These are phyloP conservation scores for Parauchenoglanis punctatus DNA, from an alignment of 2,797 vertebrate genomes.

Conservation along the genomic window DNA sequence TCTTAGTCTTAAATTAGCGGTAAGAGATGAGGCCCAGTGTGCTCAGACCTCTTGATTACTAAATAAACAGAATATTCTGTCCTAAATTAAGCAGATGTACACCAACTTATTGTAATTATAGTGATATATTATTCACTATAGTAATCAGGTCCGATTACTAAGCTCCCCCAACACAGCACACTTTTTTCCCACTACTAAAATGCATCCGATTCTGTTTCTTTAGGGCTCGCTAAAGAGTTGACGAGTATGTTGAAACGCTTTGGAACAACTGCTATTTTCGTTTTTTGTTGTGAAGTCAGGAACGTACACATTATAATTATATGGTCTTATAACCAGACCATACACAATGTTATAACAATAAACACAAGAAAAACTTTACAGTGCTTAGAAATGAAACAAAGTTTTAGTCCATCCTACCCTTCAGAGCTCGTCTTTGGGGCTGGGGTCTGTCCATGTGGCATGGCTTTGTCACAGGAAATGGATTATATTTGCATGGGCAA, in stretches of 20 bases:
- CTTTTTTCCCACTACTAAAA: background rate
- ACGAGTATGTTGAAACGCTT: background rate
- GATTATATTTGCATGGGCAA: conserved; percentile 78
- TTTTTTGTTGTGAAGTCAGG: background rate
- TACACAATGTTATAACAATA: background rate
- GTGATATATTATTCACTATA: background rate
- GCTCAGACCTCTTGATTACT: background rate
- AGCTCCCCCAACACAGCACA: background rate
- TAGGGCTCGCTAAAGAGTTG: background rate
- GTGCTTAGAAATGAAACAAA: background rate
- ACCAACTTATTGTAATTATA: background rate
- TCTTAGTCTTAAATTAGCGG: background rate
- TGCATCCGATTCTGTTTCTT: background rate
- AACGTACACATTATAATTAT: too few species aligned
- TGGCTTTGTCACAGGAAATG: conserved; percentile 78
- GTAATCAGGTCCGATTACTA: background rate
- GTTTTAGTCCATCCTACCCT: background rate
- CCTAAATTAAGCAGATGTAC: background rate
- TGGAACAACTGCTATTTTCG: background rate
- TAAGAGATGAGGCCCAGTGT: background rate
- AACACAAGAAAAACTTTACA: background rate
- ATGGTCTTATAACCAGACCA: background rate
- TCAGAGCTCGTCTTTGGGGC: conserved; percentile 57
- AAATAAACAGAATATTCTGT: background rate
- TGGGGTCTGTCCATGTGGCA: conserved; percentile 71